Evolutionary conservation across 2,113 vertebrate species (phyloP).

Genomic region (Ailuropoda melanoleuca): DNA sequence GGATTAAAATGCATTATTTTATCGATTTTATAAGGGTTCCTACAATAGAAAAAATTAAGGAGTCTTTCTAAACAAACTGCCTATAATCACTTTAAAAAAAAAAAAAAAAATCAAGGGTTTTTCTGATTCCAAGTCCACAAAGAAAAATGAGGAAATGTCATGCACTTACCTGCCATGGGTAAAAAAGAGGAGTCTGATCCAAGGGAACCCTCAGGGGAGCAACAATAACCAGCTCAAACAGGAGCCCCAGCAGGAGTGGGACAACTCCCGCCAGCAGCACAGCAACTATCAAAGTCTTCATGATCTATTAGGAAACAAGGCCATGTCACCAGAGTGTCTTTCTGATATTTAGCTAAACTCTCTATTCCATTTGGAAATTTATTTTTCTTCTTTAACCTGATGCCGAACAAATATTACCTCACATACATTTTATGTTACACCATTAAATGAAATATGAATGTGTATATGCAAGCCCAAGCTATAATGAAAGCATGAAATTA

Average conservation of each 20-base stretch:
- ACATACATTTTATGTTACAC: neutral
- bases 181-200: constrained; percentile 98
- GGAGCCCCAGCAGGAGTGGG: constrained; percentile 93
- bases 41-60: neutral
- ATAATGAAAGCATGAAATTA: neutral
- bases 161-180: constrained; percentile 96
- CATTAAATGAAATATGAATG: neutral
- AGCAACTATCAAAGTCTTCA: constrained; percentile 97
- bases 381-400: neutral
- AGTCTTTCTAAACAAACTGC: constrained; percentile 26
- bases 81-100: neutral
- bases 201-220: constrained; percentile 96
- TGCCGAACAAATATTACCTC: neutral
- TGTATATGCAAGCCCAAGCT: neutral
- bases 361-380: neutral
- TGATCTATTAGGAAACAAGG: constrained; percentile 86
- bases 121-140: neutral
- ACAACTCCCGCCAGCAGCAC: constrained; percentile 96
- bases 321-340: fast-evolving
- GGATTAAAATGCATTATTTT: neutral
- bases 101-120: neutral
- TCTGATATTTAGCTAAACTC: neutral
- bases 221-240: constrained; percentile 98
- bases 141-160: neutral
- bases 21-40: neutral